A percentile compares a stretch with the other conserved stretches of the same genome.
Conservation (phyloP, 2,888 invertebrate species). For the Malthinus seriepunctatus region DNA sequence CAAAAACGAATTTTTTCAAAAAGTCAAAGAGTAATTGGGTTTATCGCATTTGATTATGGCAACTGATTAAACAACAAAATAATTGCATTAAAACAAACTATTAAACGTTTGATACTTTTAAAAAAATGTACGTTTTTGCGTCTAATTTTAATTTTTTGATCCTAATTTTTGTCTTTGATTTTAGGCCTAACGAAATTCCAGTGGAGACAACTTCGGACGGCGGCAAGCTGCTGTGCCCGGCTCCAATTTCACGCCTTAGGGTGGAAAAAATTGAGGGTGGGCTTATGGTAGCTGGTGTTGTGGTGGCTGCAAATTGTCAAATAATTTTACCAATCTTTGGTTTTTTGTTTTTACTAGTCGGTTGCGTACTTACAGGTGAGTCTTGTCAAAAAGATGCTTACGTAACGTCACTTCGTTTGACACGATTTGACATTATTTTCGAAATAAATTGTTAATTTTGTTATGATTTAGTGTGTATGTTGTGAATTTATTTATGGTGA, state of each 20-base stretch:
- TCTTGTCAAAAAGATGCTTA: constrained; percentile 9
- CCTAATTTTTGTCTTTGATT: constrained; percentile 38
- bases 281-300: constrained; percentile 75
- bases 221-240: constrained; percentile 61
- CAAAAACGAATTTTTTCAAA: neutral
- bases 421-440: too few relatives aligned
- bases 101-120: neutral
- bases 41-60: neutral
- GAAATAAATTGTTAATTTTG: neutral
- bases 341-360: constrained; percentile 74
- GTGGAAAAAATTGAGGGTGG: constrained; percentile 80
- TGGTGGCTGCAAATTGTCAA: constrained; percentile 77
- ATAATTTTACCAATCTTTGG: constrained; percentile 77
- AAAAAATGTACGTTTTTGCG: neutral
- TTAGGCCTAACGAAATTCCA: constrained; percentile 63
- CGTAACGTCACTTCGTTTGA: neutral
- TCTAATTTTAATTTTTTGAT: neutral
- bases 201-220: constrained; percentile 59
- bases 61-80: neutral
- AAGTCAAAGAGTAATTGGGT: neutral
- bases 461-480: too few relatives aligned
- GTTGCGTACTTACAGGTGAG: constrained; percentile 74
- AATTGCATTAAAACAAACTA: neutral
- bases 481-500: too few relatives aligned
- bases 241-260: constrained; percentile 69